These are phyloP conservation scores for Peromyscus melanophrys DNA, from an alignment of 2,797 vertebrate genomes.

Conservation along the genomic window DNA sequence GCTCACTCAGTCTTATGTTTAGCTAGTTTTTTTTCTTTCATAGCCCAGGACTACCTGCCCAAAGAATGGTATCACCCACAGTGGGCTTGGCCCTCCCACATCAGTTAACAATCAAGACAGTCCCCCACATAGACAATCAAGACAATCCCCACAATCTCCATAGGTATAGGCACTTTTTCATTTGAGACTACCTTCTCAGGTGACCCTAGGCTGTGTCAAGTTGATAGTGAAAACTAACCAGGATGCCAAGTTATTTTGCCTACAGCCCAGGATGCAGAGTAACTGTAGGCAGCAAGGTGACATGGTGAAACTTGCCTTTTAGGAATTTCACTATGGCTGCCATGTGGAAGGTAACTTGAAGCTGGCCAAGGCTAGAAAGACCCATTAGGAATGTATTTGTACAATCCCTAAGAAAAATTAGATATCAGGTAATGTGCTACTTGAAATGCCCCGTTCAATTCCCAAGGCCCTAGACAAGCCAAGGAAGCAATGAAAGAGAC, in stretches of 20 bases:
- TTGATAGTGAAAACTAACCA: neutral
- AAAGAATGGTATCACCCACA: neutral
- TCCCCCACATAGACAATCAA: neutral
- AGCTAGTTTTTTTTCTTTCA: neutral
- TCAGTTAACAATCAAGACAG: neutral
- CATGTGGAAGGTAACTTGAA: neutral
- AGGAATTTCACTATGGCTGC: neutral
- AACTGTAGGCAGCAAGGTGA: neutral
- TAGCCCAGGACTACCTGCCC: neutral
- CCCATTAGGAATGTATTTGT: neutral
- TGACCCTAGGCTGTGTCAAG: neutral
- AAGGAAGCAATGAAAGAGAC: neutral
- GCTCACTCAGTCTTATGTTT: neutral
- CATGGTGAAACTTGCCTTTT: neutral
- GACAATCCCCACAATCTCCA: neutral
- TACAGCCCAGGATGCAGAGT: neutral
- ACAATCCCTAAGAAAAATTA: neutral
- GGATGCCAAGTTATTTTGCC: neutral
- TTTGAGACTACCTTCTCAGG: neutral
- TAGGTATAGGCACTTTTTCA: neutral
- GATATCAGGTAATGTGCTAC: neutral
- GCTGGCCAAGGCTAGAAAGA: neutral
- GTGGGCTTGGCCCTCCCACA: neutral
- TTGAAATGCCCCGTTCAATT: neutral
- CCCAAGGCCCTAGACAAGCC: neutral